phyloP scores from a whole-genome alignment of 64 coral and sea anemone species.

The Exaiptasia diaphana region DNA sequence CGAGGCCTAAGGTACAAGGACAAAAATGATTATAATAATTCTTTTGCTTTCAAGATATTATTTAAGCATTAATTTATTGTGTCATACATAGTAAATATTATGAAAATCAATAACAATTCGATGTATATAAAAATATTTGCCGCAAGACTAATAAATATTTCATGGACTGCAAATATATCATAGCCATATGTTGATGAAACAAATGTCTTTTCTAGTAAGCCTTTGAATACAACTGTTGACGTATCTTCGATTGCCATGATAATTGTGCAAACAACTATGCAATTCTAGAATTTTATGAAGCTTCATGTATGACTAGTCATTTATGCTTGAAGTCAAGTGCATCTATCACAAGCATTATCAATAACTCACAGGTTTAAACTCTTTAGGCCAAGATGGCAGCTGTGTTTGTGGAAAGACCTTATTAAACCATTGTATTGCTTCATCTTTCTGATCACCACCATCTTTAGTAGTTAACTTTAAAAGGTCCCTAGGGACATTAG shows the following conservation, averaged over 20 bases:
- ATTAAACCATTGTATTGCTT: constrained; percentile 93
- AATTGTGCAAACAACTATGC: too few relatives aligned
- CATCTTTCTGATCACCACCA: constrained; percentile 86
- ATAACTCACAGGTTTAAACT: constrained; percentile 85
- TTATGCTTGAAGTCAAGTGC: not conserved
- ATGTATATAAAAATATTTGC: too few relatives aligned
- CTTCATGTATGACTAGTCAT: not conserved
- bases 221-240: not conserved
- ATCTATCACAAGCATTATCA: not conserved
- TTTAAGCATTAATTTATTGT: too few relatives aligned
- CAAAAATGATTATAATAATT: too few relatives aligned
- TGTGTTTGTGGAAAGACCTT: constrained; percentile 60
- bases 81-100: too few relatives aligned
- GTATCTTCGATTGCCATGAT: not conserved
- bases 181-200: too few relatives aligned
- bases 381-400: constrained; percentile 87
- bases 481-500: constrained; percentile 73
- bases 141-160: too few relatives aligned
- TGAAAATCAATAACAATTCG: too few relatives aligned
- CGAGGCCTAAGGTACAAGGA: too few relatives aligned
- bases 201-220: not conserved
- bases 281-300: not conserved
- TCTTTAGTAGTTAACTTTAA: constrained; percentile 75
- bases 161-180: too few relatives aligned
- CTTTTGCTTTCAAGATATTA: too few relatives aligned